phyloP scores from a whole-genome alignment of 2,888 invertebrate genomes.

The Zygogramma bicolorata region DNA sequence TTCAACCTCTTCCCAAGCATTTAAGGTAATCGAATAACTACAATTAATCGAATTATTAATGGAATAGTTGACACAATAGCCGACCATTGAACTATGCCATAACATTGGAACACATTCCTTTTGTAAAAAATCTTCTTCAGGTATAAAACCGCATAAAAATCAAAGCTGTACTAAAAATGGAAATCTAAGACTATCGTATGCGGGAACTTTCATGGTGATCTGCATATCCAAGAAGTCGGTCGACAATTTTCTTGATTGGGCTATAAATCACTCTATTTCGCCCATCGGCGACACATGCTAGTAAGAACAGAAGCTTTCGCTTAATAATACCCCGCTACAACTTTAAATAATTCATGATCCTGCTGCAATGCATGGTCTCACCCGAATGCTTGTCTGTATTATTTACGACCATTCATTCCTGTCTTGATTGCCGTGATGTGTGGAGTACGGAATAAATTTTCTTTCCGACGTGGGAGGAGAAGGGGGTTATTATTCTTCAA shows the following conservation, averaged over 20 bases:
- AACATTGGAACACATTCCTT: no score
- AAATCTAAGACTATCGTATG: slow-evolving; percentile 20
- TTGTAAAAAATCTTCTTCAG: no score
- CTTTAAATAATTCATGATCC: slow-evolving; percentile 40
- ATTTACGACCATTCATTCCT: slow-evolving; percentile 14
- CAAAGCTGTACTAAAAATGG: not conserved
- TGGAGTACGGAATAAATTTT: not conserved
- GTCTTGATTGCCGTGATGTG: not conserved
- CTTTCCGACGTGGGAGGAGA: not conserved
- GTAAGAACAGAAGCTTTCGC: slow-evolving; percentile 40
- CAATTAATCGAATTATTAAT: no score
- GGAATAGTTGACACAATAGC: no score
- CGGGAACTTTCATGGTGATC: slow-evolving; percentile 22
- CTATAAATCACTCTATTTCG: slow-evolving; percentile 34
- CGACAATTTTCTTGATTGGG: slow-evolving; percentile 38
- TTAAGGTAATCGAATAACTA: no score
- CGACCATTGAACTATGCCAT: not conserved
- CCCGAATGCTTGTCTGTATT: slow-evolving; percentile 15
- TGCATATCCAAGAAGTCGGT: slow-evolving; percentile 30
- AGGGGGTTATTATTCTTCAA: not conserved
- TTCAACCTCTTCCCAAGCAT: no score
- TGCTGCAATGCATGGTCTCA: slow-evolving; percentile 13
- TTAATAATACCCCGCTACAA: slow-evolving; percentile 38
- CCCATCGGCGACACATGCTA: slow-evolving; percentile 29
- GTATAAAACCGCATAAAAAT: not conserved